phyloP scores from a whole-genome alignment of 2,888 invertebrate species.

The Furcula furcula region DNA sequence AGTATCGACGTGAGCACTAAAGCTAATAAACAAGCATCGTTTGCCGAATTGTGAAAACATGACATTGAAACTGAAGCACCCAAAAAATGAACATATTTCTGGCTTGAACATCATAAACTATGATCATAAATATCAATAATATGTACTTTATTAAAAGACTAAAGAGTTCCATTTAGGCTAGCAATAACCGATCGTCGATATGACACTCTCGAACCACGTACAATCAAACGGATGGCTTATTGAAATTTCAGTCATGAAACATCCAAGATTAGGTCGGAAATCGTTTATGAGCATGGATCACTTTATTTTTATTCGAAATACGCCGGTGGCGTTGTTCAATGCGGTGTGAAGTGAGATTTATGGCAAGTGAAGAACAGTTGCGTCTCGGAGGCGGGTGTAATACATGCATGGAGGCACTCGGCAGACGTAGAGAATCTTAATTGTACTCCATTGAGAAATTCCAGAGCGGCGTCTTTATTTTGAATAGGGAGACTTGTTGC shows the following conservation, averaged over 20 bases:
- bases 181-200: conserved; percentile 34
- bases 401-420: conserved; percentile 57
- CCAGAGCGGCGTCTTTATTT: conserved; percentile 62
- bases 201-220: conserved; percentile 46
- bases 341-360: conserved; percentile 67
- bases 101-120: no score
- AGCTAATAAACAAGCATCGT: conserved; percentile 53
- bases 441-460: conserved; percentile 74
- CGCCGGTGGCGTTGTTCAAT: conserved; percentile 39
- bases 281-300: conserved; percentile 32
- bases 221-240: conserved; percentile 51
- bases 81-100: conserved; percentile 41
- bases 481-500: conserved; percentile 66
- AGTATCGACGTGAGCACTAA: no score
- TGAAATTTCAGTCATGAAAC: conserved; percentile 46
- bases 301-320: conserved; percentile 61
- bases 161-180: conserved; percentile 44
- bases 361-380: conserved; percentile 58
- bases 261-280: conserved; percentile 46
- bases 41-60: conserved; percentile 57
- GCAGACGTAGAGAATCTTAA: conserved; percentile 69
- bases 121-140: conserved; percentile 27
- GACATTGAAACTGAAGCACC: conserved; percentile 51
- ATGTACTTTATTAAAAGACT: conserved; percentile 27
- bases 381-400: conserved; percentile 48